These are phyloP conservation scores for Aphidoletes aphidimyza DNA, from an alignment of 2,888 invertebrate species.

Conservation along the genomic window DNA sequence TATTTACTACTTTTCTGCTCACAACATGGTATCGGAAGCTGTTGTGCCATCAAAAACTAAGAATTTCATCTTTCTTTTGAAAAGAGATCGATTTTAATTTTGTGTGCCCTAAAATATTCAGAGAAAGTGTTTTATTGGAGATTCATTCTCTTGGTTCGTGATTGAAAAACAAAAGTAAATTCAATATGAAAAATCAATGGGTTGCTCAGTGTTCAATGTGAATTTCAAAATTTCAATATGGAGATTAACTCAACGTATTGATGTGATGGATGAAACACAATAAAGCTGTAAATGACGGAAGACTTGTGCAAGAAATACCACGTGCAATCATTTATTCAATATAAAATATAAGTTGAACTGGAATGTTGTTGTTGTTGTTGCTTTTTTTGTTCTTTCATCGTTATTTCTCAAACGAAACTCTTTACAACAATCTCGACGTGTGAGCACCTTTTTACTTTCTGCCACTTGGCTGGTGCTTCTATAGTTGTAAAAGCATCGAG, in stretches of 20 bases:
- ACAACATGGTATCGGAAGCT: too few species aligned
- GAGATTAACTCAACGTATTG: too few species aligned
- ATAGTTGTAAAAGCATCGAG: background rate
- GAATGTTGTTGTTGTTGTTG: background rate
- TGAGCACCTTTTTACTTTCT: background rate
- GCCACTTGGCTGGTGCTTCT: background rate
- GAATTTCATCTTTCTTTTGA: too few species aligned
- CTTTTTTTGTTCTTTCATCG: background rate
- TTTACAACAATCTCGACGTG: background rate
- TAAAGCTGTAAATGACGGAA: background rate
- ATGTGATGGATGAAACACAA: too few species aligned
- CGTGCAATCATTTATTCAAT: background rate
- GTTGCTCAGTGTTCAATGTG: background rate
- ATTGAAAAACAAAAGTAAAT: too few species aligned
- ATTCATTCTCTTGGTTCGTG: too few species aligned
- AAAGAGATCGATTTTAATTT: too few species aligned
- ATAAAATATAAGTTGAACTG: background rate
- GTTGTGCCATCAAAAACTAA: too few species aligned
- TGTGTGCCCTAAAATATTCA: too few species aligned
- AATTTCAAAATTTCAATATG: too few species aligned
- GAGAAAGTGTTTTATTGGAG: too few species aligned
- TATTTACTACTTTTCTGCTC: too few species aligned
- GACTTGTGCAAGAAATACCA: background rate
- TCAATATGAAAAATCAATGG: constrained; percentile 1
- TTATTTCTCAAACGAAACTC: background rate